Conservation (phyloP, 2,888 invertebrate genomes). For the Deroplatys truncata region DNA sequence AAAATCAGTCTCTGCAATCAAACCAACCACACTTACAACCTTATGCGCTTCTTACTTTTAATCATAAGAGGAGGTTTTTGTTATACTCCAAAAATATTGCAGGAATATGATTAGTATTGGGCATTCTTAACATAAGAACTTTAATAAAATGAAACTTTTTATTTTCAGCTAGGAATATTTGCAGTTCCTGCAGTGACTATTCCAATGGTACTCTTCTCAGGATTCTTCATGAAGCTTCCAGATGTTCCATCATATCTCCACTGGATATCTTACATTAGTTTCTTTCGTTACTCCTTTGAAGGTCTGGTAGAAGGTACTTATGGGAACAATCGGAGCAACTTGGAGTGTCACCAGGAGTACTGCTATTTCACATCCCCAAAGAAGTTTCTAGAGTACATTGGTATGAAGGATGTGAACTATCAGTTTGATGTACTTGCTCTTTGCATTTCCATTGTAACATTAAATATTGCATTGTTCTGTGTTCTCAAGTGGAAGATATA, state of each 20-base stretch:
- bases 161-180: conserved; percentile 67
- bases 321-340: conserved; percentile 46
- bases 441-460: conserved; percentile 41
- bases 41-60: too few relatives aligned
- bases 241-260: conserved; percentile 67
- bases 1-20: too few relatives aligned
- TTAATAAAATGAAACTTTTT: background rate
- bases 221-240: conserved; percentile 73
- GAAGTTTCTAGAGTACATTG: conserved; percentile 47
- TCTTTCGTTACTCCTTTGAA: conserved; percentile 58
- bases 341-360: conserved; percentile 46
- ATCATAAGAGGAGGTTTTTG: too few relatives aligned
- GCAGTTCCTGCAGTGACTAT: conserved; percentile 72
- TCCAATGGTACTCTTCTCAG: conserved; percentile 78
- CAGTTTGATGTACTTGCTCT: conserved; percentile 45
- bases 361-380: conserved; percentile 41
- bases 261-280: conserved; percentile 38
- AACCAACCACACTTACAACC: too few relatives aligned
- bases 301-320: conserved; percentile 50
- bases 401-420: conserved; percentile 40
- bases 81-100: too few relatives aligned
- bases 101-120: too few relatives aligned
- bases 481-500: conserved; percentile 36
- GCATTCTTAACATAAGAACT: too few relatives aligned
- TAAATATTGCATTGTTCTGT: conserved; percentile 33